Conservation (phyloP, 2,113 vertebrate genomes). For the Mellivora capensis region DNA sequence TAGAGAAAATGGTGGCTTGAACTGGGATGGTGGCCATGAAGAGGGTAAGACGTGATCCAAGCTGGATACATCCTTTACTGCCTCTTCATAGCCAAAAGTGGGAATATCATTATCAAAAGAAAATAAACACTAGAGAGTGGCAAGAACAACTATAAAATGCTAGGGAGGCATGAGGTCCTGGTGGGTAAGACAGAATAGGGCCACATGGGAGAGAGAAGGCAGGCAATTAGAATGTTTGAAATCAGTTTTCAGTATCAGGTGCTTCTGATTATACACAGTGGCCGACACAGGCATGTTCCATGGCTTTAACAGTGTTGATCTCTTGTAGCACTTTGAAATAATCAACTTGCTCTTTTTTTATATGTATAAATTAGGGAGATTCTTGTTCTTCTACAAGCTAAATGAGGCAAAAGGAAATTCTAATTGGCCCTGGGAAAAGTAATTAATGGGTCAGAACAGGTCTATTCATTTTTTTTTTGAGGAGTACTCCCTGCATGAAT, state of each 20-base stretch:
- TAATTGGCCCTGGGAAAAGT: slow-evolving; percentile 27
- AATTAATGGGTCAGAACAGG: slow-evolving; percentile 33
- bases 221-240: neutral
- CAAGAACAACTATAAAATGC: neutral
- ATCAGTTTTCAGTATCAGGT: neutral
- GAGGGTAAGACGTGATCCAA: neutral
- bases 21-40: neutral
- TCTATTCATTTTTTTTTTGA: neutral
- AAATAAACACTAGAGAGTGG: neutral
- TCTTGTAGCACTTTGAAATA: slow-evolving; percentile 35
- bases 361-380: slow-evolving; percentile 15
- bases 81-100: neutral
- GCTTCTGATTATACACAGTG: neutral
- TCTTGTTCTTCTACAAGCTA: slow-evolving; percentile 34
- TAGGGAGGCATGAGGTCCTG: neutral
- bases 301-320: neutral
- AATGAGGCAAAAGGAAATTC: slow-evolving; percentile 49
- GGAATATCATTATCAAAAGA: neutral
- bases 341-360: slow-evolving; percentile 21
- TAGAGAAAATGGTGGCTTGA: neutral
- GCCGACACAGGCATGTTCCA: neutral
- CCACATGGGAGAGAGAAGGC: neutral
- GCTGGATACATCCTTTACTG: neutral
- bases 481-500: neutral
- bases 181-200: neutral